Evolutionary conservation across 2,113 vertebrate species (phyloP).

Genomic region (Carettochelys insculpta): DNA sequence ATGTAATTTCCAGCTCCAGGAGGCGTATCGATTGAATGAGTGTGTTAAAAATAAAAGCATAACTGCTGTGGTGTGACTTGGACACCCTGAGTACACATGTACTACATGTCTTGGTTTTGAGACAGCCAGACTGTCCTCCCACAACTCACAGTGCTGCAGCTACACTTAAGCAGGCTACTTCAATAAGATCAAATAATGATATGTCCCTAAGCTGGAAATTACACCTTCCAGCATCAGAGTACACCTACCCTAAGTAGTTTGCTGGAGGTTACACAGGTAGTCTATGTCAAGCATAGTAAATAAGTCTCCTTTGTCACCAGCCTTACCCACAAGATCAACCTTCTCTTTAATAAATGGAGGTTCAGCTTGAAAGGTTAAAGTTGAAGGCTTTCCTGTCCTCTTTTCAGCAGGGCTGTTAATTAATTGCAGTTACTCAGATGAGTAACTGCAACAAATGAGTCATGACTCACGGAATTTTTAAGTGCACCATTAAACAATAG

Average conservation of each 20-base stretch:
- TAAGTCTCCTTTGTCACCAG: background rate
- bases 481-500: too few relatives aligned
- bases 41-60: background rate
- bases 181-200: background rate
- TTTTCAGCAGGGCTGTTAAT: background rate
- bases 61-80: background rate
- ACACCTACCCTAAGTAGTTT: background rate
- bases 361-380: background rate
- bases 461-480: too few relatives aligned
- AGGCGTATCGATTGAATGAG: background rate
- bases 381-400: background rate
- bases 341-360: background rate
- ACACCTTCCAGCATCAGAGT: background rate
- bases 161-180: background rate
- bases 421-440: too few relatives aligned
- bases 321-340: background rate
- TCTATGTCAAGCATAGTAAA: background rate
- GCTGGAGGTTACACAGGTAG: background rate
- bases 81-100: background rate
- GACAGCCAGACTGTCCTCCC: background rate
- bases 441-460: too few relatives aligned
- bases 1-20: background rate
- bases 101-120: background rate
- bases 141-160: background rate
- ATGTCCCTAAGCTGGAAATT: background rate